Evolutionary conservation across 35 echinoderm and acorn worm genomes (phyloP).

Genomic region (Ophiothrix spiculata): DNA sequence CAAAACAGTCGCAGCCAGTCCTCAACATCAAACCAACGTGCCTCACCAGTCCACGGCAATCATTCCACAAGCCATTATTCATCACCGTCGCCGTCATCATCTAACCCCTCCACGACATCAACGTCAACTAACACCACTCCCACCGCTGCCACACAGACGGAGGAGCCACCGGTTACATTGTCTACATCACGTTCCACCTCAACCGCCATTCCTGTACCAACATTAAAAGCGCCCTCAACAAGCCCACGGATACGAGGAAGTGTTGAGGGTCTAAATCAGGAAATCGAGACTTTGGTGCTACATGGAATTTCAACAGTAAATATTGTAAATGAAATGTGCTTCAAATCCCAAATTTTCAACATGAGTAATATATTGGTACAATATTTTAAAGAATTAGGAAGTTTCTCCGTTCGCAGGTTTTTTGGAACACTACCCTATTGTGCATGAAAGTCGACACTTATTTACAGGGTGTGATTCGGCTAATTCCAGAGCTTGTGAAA

Average conservation of each 20-base stretch:
- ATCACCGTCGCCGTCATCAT: constrained; percentile 23
- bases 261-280: constrained; percentile 92
- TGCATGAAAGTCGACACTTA: too few species aligned
- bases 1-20: constrained; percentile 77
- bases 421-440: too few species aligned
- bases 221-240: constrained; percentile 21
- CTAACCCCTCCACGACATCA: constrained; percentile 20
- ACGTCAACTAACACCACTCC: constrained; percentile 24
- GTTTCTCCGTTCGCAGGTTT: too few species aligned
- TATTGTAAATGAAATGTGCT: too few species aligned
- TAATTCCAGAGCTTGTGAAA: too few species aligned
- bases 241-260: constrained; percentile 65
- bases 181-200: constrained; percentile 11
- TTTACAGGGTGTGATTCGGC: too few species aligned
- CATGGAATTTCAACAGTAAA: too few species aligned
- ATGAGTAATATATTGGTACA: too few species aligned
- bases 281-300: constrained; percentile 92
- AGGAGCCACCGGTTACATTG: not conserved
- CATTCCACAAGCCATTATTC: constrained; percentile 52
- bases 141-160: constrained; percentile 8
- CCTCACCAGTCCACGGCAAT: constrained; percentile 88
- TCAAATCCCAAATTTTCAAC: too few species aligned
- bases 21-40: constrained; percentile 62
- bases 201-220: constrained; percentile 12
- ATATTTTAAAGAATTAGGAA: too few species aligned